Evolutionary conservation across 2,113 vertebrate species (phyloP), one percentile per base, ranked within the genome.

Genomic region (Lophochroa leadbeateri): DNA sequence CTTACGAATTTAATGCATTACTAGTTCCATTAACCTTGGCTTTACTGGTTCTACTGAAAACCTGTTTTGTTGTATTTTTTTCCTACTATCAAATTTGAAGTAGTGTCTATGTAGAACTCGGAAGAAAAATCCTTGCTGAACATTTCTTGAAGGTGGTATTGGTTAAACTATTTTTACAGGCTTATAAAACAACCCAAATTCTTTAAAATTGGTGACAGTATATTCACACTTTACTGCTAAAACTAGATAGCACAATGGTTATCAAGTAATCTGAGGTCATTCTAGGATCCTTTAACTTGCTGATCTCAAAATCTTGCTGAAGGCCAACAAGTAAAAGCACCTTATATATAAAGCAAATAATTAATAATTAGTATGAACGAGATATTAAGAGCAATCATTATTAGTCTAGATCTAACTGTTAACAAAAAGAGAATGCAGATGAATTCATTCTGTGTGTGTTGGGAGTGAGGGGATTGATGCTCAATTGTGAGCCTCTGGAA

Each of bases 391-490:
- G 5, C 65, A 35, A 49, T n/a, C 12, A 27, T 78, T 60, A 41
- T 61, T 78, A 44, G 5, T 55, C 20, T 58, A 74, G n/a, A 64
- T 74, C 8, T 64, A 84, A 41, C 17, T 77, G 4, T 49, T 64
- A 77, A 2, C 1, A 9, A 70, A 69, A 53, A 67, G 10, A 37
- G 3, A 57, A 57, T 21, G 14, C 4, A 24, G 17, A n/a, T 24
- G 49, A 65, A 79, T n/a, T 29, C 6, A 6, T 5, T 29, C 5
- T 70, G 6, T 37, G 7, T 41, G 17, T 33, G 8, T 27, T 50
- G 13, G 7, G 6, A 4, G 10, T 0, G 0, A 68, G 10, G 15
- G 33, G 2, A 1, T 4, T 55, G 28, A 18, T 2, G 11, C 9
- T n/a, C 39, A 50, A 10, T 17, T 63, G 8, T 44, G 16, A 31